These are phyloP conservation scores for Prosapia bicincta DNA, from an alignment of 2,888 invertebrate genomes.

Conservation along the genomic window DNA sequence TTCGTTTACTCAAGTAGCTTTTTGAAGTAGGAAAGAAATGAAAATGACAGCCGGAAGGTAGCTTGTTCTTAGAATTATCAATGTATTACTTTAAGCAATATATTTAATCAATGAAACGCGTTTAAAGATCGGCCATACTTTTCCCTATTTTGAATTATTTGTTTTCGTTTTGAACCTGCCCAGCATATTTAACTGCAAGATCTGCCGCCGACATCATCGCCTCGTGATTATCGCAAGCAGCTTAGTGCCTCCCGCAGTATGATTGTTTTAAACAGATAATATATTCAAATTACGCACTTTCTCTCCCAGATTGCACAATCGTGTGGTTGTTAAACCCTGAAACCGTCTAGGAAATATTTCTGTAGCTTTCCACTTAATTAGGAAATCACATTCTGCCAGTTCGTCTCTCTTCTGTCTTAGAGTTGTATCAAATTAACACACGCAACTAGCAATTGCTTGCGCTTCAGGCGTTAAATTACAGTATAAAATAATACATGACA, in stretches of 20 bases:
- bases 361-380: not conserved
- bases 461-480: no score
- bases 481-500: not conserved
- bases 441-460: not conserved
- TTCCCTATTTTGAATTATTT: no score
- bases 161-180: no score
- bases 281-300: not conserved
- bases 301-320: not conserved
- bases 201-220: not conserved
- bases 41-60: no score
- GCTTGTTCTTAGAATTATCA: no score
- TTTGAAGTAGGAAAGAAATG: no score
- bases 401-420: not conserved
- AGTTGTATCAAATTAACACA: not conserved
- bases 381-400: not conserved
- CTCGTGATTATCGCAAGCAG: not conserved
- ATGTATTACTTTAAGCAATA: no score
- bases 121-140: no score
- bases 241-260: not conserved
- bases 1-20: no score
- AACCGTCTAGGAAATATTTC: not conserved
- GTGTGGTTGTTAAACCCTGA: not conserved
- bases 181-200: no score
- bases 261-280: conserved; percentile 2
- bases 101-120: no score